Base-by-base conservation (phyloP, 2,113 vertebrate genomes). In the Lynx canadensis region DNA sequence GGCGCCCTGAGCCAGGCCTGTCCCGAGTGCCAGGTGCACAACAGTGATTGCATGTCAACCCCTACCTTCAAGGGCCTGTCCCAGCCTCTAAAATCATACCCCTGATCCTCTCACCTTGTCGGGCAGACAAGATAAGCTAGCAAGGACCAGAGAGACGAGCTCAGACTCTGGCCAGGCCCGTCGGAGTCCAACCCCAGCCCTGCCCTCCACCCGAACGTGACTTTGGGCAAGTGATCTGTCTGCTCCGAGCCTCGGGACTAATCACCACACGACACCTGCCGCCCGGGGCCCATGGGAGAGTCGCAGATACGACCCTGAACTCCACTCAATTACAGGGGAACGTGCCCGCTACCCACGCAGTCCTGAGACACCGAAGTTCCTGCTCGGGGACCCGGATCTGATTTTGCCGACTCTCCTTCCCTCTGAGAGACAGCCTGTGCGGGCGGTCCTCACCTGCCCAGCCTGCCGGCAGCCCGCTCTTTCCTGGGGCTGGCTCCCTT, bases 261-360 rank as follows among this genome's bases (percentile, higher is more conserved):
- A 13, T 11, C 29, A 0, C 8, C 2, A 0, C 15, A 0, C 2
- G 0, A 52, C 74, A 23, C 73, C 45, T 48, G 71, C n/a, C 2
- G 0, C 0, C 0, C 2, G 21, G 23, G 27, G 18, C 45, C 38
- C 0, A 1, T 0, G 0, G 25, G 33, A 41, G 21, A 10, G 31
- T 5, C 31, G 0, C 0, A 0, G 41, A 85, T 27, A 33, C 4
- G 31, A 5, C 38, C 7, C 7, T 76, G 63, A 33, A 11, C 25
- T 18, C 41, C 5, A 0, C 19, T 38, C 41, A 0, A 0, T 13
- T 9, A 6, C 0, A 0, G 29, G 41, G 38, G 27, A 23, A 14
- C 0, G 0, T 48, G 45, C 63, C 50, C 48, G 19, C 69, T 15
- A 2, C 29, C 12, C 0, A 23, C 74, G 16, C 4, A 31, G 41